These are phyloP conservation scores for Tetramorium simillimum DNA, from an alignment of 1,140 invertebrate species.

Conservation along the genomic window DNA sequence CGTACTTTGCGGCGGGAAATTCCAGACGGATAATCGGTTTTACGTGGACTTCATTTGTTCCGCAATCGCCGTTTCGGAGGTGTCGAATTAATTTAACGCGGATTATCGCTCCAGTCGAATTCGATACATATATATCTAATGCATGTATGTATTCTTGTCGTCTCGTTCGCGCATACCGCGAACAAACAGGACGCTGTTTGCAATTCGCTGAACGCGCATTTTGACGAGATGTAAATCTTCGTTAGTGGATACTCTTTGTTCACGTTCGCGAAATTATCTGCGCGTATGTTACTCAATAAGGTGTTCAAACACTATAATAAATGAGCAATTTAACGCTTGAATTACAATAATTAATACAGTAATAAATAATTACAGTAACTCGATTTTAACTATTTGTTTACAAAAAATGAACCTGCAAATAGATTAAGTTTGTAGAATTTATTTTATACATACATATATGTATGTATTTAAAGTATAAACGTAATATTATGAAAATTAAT, in stretches of 20 bases:
- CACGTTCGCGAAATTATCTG: conserved; percentile 7
- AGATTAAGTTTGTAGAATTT: conserved; percentile 7
- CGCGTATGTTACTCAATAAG: background rate
- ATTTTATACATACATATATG: no score
- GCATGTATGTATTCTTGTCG: background rate
- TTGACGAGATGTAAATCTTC: conserved; percentile 20
- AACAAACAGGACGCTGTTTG: conserved; percentile 15
- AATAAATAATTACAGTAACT: no score
- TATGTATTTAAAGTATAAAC: background rate
- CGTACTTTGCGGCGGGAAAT: conserved; percentile 34
- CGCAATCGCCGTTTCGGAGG: conserved; percentile 22
- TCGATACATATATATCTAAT: background rate
- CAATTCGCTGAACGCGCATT: background rate
- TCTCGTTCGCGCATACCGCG: background rate
- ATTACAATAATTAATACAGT: conserved; percentile 19
- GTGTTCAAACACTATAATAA: background rate
- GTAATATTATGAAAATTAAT: background rate
- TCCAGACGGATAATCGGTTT: conserved; percentile 49
- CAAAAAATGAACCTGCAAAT: background rate
- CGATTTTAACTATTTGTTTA: background rate
- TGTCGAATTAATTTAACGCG: conserved; percentile 53
- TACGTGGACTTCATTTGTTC: conserved; percentile 52
- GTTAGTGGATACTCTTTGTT: background rate
- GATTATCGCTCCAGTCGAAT: conserved; percentile 25
- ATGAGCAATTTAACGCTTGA: background rate